Percentiles rank a stretch among this genome's conserved stretches.
phyloP scores from a whole-genome alignment of 2,888 invertebrate genomes.

The Imbricaverruca yamaguchii region DNA sequence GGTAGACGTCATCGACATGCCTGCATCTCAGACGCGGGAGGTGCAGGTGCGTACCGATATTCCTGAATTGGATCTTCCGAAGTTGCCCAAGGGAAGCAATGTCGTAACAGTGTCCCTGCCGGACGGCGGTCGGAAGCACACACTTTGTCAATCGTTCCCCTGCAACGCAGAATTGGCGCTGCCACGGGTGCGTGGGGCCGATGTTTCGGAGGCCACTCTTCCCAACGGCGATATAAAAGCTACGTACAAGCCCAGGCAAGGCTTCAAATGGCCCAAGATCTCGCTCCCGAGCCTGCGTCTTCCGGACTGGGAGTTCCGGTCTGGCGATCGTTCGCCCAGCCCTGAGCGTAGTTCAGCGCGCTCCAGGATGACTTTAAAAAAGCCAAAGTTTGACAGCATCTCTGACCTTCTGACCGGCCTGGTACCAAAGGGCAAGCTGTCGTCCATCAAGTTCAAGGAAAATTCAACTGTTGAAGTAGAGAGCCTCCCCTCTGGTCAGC shows the following conservation, averaged over 20 bases:
- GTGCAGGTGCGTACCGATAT: neutral
- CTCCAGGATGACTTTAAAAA: neutral
- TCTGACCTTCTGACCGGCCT: neutral
- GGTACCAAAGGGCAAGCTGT: neutral
- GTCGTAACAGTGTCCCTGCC: neutral
- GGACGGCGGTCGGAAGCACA: neutral
- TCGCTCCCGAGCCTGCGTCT: neutral
- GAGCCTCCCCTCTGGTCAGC: neutral
- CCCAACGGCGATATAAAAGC: neutral
- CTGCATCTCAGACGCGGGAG: neutral
- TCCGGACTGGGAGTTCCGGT: conserved; percentile 7
- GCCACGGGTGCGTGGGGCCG: neutral
- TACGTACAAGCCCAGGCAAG: neutral
- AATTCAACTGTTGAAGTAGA: conserved; percentile 2
- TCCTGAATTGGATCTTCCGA: neutral
- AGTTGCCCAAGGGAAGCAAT: neutral
- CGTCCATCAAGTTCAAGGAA: neutral
- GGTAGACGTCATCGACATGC: neutral
- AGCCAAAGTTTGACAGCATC: neutral
- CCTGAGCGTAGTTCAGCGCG: neutral
- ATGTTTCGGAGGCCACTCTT: neutral
- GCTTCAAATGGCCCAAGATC: neutral
- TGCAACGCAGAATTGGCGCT: neutral
- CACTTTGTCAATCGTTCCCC: neutral
- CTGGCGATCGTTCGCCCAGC: neutral